Evolutionary conservation across 2,797 vertebrate species (phyloP).

Genomic region (Molossus alvarezi): DNA sequence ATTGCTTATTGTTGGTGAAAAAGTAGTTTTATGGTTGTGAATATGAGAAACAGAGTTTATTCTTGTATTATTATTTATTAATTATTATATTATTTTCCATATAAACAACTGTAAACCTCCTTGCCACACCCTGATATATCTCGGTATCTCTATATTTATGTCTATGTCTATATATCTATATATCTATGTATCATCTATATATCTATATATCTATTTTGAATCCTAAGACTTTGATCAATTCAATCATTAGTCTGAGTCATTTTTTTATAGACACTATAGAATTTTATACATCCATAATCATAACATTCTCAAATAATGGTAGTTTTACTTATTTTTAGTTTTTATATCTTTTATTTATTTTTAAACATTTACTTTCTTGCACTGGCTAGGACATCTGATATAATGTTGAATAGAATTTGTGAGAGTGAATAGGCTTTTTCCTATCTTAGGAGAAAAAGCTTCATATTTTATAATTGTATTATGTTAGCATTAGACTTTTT

Average conservation of each 20-base stretch:
- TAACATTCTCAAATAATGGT: neutral
- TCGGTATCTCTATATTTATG: no score
- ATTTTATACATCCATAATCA: neutral
- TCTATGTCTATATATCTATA: no score
- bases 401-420: neutral
- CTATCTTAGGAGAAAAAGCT: neutral
- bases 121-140: neutral
- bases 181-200: no score
- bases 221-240: neutral
- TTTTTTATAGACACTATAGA: neutral
- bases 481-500: constrained; percentile 13
- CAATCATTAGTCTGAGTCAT: neutral
- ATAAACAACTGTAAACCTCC: no score
- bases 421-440: neutral
- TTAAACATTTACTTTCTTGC: neutral
- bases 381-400: neutral
- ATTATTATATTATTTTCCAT: no score
- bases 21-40: no score
- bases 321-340: neutral
- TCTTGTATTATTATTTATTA: no score
- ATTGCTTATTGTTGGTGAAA: no score
- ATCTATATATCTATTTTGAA: no score
- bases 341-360: neutral
- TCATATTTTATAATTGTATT: neutral
- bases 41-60: no score